A percentile compares a stretch with the other conserved stretches of the same genome.
These are phyloP conservation scores for Poecilia gillii DNA, from an alignment of 2,797 vertebrate species.

Conservation along the genomic window DNA sequence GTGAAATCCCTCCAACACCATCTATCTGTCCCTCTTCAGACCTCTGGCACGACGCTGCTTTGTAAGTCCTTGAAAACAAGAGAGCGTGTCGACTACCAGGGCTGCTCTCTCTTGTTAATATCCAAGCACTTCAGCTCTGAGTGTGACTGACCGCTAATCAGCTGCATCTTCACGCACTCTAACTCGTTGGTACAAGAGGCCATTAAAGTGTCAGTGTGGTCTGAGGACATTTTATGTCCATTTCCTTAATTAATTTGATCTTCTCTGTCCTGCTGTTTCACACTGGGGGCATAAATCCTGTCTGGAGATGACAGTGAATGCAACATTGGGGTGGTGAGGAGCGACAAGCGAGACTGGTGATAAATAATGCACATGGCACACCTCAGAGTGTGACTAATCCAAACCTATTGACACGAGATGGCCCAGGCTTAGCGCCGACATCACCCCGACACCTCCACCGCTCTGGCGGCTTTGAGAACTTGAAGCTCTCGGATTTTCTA, in stretches of 20 bases:
- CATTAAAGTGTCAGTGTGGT: constrained; percentile 40
- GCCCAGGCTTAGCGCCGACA: constrained; percentile 43
- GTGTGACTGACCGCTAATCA: constrained; percentile 7
- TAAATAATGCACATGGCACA: constrained; percentile 77
- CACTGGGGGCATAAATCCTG: constrained; percentile 64
- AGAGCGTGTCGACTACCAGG: constrained; percentile 40
- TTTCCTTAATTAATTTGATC: constrained; percentile 74
- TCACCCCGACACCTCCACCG: constrained; percentile 28
- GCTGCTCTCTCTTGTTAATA: constrained; percentile 29
- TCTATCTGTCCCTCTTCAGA: constrained; percentile 72
- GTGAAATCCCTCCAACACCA: constrained; percentile 71
- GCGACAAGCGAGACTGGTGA: constrained; percentile 52
- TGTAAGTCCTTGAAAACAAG: constrained; percentile 70
- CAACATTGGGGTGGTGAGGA: constrained; percentile 16
- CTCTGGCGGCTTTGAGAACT: constrained; percentile 8
- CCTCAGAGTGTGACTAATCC: constrained; percentile 75
- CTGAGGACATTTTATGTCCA: constrained; percentile 65
- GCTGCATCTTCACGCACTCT: background rate
- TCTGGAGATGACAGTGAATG: constrained; percentile 28
- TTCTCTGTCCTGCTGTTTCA: constrained; percentile 32
- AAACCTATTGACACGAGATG: constrained; percentile 69
- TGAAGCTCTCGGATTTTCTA: background rate
- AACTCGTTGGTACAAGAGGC: background rate
- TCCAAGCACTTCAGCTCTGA: constrained; percentile 20
- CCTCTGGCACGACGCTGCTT: constrained; percentile 75